These are phyloP conservation scores for Bombus picipes DNA, from an alignment of 1,140 invertebrate species.

Conservation along the genomic window DNA sequence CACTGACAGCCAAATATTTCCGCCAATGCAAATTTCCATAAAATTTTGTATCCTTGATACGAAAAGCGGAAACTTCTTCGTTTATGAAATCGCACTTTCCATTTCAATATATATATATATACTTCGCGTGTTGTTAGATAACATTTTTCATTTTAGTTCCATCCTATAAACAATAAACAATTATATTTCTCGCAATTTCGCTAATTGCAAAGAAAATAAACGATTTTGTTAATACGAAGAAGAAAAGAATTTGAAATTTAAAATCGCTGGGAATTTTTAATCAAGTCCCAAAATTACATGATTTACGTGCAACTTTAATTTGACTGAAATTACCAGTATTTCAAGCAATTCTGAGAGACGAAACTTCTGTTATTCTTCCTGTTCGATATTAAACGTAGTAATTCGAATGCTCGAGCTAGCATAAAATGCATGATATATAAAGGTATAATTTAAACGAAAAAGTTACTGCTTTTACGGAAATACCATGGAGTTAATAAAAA, in stretches of 20 bases:
- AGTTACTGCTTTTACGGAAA: constrained; percentile 1
- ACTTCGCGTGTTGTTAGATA: neutral
- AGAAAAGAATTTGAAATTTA: neutral
- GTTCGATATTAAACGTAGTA: neutral
- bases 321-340: neutral
- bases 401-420: neutral
- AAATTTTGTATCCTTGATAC: neutral
- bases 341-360: neutral
- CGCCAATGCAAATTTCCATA: neutral
- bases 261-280: neutral
- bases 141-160: too few relatives aligned
- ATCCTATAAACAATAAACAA: too few relatives aligned
- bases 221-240: neutral
- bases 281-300: neutral
- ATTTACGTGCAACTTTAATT: neutral
- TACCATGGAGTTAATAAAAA: constrained; percentile 2
- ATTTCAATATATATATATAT: neutral
- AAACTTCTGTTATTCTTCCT: neutral
- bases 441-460: constrained; percentile 6
- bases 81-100: neutral
- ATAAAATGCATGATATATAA: constrained; percentile 7
- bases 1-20: neutral
- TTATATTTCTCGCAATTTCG: neutral
- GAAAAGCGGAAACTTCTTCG: neutral
- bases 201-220: neutral